Base-by-base conservation (phyloP, 2,888 invertebrate genomes). In the Synanthedon formicaeformis region DNA sequence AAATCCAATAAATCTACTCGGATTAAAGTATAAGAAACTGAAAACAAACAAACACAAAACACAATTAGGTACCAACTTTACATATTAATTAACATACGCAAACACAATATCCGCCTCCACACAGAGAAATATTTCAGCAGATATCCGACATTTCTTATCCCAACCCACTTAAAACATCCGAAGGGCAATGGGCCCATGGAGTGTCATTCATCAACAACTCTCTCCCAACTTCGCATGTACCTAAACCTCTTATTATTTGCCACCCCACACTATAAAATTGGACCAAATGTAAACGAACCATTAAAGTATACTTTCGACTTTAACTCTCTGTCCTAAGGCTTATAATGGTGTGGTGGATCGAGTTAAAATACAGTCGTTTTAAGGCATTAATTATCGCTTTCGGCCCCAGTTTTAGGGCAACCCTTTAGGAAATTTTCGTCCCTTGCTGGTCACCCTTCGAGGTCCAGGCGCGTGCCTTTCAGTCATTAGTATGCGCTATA, bases 151-250 rank as follows among this genome's bases (percentile, higher is more conserved):
- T 83, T 85, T 84, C 86, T 86, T 86, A 84, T 87, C 84, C 80
- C 71, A 71, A 77, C 81, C 84, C 81, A 79, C 79, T 85, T 86
- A 78, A 83, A 83, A 79, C 84, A 78, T 79, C 77, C 83, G 84
- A 86, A 86, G 87, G 87, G 86, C 87, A 84, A 87, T 87, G 84
- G 86, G 82, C 75, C 87, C 87, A 73, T 71, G 27, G 87, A 87
- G 87, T 87, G 83, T 87, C 87, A 87, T 87, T 84, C 87, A 87
- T 87, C 87, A 87, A 83, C 75, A 78, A 79, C 77, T 79, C 71
- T 70, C 73, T 68, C 67, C 81, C 68, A 84, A 85, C 82, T 86
- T 83, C 78, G 75, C 78, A 82, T 82, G 81, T 82, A 78, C 81
- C 76, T 71, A 71, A 70, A 78, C 76, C 83, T 81, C 84, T 83